A percentile compares a stretch with the other conserved stretches of the same genome.
Evolutionary conservation across 2,888 invertebrate species (phyloP).

Genomic region (Nymphalis polychloros): DNA sequence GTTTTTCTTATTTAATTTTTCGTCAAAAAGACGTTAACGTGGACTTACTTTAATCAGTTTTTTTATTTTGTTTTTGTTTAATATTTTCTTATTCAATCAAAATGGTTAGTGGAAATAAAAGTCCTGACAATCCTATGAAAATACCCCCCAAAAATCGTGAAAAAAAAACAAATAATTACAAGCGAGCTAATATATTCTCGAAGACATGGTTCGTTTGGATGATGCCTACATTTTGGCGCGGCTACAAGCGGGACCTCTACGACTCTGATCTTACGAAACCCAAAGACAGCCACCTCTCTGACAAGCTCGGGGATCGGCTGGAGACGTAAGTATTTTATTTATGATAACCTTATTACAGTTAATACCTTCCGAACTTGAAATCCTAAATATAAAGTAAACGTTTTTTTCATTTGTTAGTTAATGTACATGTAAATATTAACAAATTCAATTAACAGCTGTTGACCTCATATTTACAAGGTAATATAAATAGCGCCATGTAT

Average conservation of each 20-base stretch:
- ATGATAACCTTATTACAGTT: not conserved
- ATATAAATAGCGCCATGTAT: slow-evolving; percentile 34
- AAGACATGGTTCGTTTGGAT: slow-evolving; percentile 78
- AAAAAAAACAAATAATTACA: slow-evolving; percentile 74
- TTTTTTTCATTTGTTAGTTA: slow-evolving; percentile 24
- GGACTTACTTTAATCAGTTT: slow-evolving; percentile 39
- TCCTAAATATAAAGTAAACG: not conserved
- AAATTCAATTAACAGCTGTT: slow-evolving; percentile 43
- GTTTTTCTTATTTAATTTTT: slow-evolving; percentile 50
- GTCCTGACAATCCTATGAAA: slow-evolving; percentile 67
- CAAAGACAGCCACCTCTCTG: slow-evolving; percentile 84
- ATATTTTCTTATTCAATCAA: slow-evolving; percentile 47
- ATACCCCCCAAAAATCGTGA: slow-evolving; percentile 73
- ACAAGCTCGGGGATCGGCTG: slow-evolving; percentile 83
- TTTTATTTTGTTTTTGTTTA: slow-evolving; percentile 33
- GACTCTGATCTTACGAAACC: slow-evolving; percentile 87
- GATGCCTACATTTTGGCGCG: slow-evolving; percentile 82
- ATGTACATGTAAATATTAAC: slow-evolving; percentile 18
- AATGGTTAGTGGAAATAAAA: slow-evolving; percentile 79
- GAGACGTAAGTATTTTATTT: slow-evolving; percentile 74
- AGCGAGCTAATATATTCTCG: slow-evolving; percentile 68
- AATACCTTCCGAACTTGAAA: not conserved
- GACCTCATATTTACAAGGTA: slow-evolving; percentile 52
- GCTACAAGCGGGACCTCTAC: slow-evolving; percentile 84
- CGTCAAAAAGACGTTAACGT: slow-evolving; percentile 44